phyloP scores from a whole-genome alignment of 1,140 invertebrate genomes.

The Euura saliciscinereae region DNA sequence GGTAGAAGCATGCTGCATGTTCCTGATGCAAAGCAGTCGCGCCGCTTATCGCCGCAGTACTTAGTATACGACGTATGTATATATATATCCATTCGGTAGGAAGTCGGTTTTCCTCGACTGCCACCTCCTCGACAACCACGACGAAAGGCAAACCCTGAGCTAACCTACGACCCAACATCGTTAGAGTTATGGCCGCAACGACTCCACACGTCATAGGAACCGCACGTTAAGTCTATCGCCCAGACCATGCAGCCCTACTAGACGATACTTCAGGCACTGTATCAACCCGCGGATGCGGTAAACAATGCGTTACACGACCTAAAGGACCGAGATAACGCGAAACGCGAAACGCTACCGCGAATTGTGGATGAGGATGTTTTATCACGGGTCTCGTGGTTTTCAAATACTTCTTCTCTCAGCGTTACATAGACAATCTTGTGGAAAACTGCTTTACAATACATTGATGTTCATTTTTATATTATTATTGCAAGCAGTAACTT shows the following conservation, averaged over 20 bases:
- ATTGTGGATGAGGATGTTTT: too few relatives aligned
- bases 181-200: slow-evolving; percentile 20
- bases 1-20: too few relatives aligned
- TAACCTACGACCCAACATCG: neutral
- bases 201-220: slow-evolving; percentile 20
- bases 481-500: too few relatives aligned
- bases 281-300: neutral
- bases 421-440: too few relatives aligned
- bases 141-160: neutral
- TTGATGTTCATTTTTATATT: too few relatives aligned
- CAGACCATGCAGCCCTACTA: too few relatives aligned
- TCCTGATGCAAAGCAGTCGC: neutral
- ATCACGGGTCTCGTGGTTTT: too few relatives aligned
- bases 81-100: neutral
- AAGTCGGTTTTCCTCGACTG: neutral
- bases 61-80: neutral
- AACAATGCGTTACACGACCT: neutral
- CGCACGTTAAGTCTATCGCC: slow-evolving; percentile 11
- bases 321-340: neutral
- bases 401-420: too few relatives aligned
- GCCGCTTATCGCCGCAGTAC: neutral
- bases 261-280: too few relatives aligned
- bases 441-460: too few relatives aligned
- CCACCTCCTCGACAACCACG: neutral
- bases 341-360: too few relatives aligned